Conservation (phyloP, 2,797 vertebrate genomes). For the Peromyscus attwateri region DNA sequence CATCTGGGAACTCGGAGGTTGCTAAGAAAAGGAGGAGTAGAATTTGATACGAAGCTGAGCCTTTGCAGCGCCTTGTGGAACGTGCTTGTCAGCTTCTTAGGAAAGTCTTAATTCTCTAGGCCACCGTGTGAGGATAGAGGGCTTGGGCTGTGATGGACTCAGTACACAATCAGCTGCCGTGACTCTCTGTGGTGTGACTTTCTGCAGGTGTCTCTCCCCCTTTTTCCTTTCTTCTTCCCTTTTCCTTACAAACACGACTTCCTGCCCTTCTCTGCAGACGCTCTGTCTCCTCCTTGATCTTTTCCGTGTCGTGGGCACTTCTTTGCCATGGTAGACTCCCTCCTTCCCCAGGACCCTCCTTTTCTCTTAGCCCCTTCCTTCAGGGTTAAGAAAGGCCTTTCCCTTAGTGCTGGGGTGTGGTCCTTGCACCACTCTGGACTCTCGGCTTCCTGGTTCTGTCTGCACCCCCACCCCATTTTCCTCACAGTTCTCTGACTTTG, state of each 20-base stretch:
- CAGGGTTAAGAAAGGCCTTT: rapidly evolving
- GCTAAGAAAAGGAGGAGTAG: not conserved
- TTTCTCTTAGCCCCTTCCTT: not conserved
- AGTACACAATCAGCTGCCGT: too few relatives aligned
- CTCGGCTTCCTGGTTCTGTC: not conserved
- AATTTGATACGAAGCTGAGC: not conserved
- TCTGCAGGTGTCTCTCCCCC: not conserved
- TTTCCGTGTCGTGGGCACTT: not conserved
- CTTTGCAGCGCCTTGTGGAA: slow-evolving; percentile 20
- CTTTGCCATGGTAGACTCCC: not conserved
- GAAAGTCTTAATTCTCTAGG: not conserved
- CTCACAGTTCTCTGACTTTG: not conserved
- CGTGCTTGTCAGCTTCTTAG: not conserved
- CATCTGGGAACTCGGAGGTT: slow-evolving; percentile 8
- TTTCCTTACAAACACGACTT: not conserved
- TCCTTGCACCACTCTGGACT: not conserved
- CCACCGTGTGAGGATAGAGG: not conserved
- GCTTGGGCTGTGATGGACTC: not conserved
- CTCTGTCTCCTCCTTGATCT: not conserved
- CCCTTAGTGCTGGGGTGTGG: not conserved
- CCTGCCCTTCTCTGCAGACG: not conserved
- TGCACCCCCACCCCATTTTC: not conserved
- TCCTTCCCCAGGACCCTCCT: not conserved
- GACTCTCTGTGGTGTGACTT: not conserved
- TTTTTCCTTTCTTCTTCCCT: not conserved